A percentile compares a stretch with the other conserved stretches of the same genome.
Conservation (phyloP, 1,140 invertebrate genomes). For the Rhyzopertha dominica region DNA sequence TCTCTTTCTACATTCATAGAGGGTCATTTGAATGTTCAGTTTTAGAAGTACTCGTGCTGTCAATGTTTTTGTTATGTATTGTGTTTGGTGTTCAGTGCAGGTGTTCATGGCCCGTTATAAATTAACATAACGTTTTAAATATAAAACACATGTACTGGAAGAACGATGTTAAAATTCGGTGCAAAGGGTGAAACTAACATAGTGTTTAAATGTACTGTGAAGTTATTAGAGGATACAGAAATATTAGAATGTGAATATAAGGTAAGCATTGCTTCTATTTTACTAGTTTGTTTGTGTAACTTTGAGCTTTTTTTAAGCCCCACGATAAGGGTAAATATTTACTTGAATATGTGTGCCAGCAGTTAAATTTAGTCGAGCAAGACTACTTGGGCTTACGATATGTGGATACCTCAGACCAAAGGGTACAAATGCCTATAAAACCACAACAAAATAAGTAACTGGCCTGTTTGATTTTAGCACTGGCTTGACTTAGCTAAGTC, state of each 20-base stretch:
- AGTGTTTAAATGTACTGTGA: constrained; percentile 89
- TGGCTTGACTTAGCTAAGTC: constrained; percentile 94
- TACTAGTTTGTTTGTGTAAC: constrained; percentile 17
- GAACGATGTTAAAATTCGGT: constrained; percentile 67
- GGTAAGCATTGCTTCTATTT: constrained; percentile 53
- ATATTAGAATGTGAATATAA: constrained; percentile 94
- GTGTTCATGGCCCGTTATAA: too few species aligned
- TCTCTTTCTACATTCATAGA: too few species aligned
- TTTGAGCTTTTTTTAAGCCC: constrained; percentile 68
- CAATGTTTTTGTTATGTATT: too few species aligned
- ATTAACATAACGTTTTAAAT: too few species aligned
- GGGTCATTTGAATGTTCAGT: too few species aligned
- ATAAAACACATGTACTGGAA: constrained; percentile 23
- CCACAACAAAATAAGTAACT: neutral
- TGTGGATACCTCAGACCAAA: constrained; percentile 87
- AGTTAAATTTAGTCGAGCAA: constrained; percentile 90
- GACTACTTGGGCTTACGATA: constrained; percentile 96
- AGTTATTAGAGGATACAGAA: constrained; percentile 90
- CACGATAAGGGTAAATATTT: constrained; percentile 91
- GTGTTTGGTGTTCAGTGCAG: too few species aligned
- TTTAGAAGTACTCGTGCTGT: too few species aligned
- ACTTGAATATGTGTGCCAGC: constrained; percentile 88
- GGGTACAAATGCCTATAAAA: constrained; percentile 61
- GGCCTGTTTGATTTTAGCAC: constrained; percentile 66
- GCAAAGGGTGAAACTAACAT: constrained; percentile 78